These are phyloP conservation scores for Pogonocichla stellata DNA, from an alignment of 2,113 vertebrate species.

Conservation along the genomic window DNA sequence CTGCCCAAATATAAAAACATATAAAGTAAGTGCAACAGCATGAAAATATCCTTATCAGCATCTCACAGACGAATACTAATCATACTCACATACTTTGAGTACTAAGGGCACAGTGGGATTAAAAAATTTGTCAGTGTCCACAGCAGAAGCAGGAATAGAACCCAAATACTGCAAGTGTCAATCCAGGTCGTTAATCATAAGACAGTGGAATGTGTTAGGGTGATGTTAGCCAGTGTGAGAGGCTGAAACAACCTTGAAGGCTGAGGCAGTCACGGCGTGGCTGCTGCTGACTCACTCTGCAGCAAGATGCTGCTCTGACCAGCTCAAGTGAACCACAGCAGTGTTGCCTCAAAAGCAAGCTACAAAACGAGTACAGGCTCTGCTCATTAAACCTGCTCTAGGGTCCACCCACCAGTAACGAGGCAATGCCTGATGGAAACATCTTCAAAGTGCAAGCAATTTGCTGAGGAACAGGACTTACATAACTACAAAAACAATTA, in stretches of 20 bases:
- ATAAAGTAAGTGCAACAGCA: fast-evolving
- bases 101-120: background rate
- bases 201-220: fast-evolving
- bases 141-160: background rate
- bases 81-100: background rate
- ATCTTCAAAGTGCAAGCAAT: conserved; percentile 1
- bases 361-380: background rate
- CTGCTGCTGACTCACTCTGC: conserved; percentile 46
- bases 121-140: background rate
- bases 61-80: background rate
- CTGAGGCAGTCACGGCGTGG: background rate
- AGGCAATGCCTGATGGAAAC: conserved; percentile 2
- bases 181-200: background rate
- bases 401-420: background rate
- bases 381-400: background rate
- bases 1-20: background rate
- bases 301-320: background rate
- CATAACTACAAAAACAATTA: conserved; percentile 14
- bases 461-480: background rate
- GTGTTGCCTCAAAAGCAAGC: background rate
- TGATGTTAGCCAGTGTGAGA: background rate
- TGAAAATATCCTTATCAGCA: background rate
- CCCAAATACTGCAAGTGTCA: background rate
- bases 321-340: background rate
- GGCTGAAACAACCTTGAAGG: background rate